Conservation (phyloP, 1,140 invertebrate species). For the Littorina saxatilis region DNA sequence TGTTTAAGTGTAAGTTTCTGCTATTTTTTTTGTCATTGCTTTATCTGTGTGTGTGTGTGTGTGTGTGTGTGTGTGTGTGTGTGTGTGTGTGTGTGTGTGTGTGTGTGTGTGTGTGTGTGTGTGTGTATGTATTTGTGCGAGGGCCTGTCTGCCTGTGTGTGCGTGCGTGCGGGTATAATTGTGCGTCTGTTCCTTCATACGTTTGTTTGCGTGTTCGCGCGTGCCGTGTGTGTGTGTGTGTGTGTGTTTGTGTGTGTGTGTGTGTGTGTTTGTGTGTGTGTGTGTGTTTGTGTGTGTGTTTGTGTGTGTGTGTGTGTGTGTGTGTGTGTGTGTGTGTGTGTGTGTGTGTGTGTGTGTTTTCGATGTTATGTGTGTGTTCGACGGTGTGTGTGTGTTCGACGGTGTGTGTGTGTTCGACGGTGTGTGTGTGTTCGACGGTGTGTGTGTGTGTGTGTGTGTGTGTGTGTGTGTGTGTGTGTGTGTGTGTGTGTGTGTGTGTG, state of each 20-base stretch:
- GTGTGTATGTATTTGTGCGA: not conserved
- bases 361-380: too few relatives aligned
- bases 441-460: not conserved
- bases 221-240: too few relatives aligned
- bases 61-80: slow-evolving; percentile 15
- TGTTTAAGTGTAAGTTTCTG: not conserved
- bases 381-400: too few relatives aligned
- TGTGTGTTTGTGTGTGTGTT: too few relatives aligned
- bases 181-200: not conserved
- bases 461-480: not conserved
- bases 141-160: not conserved
- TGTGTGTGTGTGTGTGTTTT: too few relatives aligned
- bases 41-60: not conserved
- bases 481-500: not conserved
- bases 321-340: not conserved
- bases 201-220: slow-evolving; percentile 12
- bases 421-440: too few relatives aligned
- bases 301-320: not conserved
- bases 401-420: too few relatives aligned
- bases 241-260: too few relatives aligned
- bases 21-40: not conserved
- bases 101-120: not conserved
- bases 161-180: not conserved
- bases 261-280: too few relatives aligned
- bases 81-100: not conserved